Percentiles rank a stretch among this genome's conserved stretches.
Conservation (phyloP, 1,140 invertebrate species). For the Drosophila teissieri region DNA sequence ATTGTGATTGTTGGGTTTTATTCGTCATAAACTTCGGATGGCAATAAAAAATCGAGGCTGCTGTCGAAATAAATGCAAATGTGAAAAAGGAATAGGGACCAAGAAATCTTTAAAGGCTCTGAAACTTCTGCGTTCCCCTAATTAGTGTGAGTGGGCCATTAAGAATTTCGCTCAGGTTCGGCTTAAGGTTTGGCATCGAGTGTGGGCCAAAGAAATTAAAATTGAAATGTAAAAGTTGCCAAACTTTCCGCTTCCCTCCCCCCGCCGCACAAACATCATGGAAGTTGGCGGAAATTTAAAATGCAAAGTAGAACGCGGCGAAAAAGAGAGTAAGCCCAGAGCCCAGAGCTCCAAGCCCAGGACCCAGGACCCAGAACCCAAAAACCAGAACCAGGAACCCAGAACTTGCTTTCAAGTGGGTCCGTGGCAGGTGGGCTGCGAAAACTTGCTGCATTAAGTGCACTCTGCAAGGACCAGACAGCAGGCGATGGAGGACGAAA, state of each 20-base stretch:
- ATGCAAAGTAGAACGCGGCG: conserved; percentile 60
- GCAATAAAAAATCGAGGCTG: conserved; percentile 62
- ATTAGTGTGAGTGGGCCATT: conserved; percentile 75
- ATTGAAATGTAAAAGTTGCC: conserved; percentile 79
- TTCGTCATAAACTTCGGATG: conserved; percentile 69
- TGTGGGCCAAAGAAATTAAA: conserved; percentile 75
- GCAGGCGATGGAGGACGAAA: conserved; percentile 3
- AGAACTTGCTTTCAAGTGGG: conserved; percentile 71
- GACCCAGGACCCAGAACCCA: not conserved
- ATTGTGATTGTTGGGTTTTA: conserved; percentile 75
- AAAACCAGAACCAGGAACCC: not conserved
- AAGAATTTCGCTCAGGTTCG: conserved; percentile 62
- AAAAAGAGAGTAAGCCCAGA: conserved; percentile 4
- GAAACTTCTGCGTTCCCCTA: conserved; percentile 55
- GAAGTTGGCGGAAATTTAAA: conserved; percentile 61
- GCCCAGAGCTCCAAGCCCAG: no score
- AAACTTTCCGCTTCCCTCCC: conserved; percentile 49
- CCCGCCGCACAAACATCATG: conserved; percentile 11
- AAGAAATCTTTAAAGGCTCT: conserved; percentile 46
- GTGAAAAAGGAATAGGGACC: not conserved
- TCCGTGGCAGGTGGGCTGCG: conserved; percentile 64
- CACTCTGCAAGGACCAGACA: conserved; percentile 50
- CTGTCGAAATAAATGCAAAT: conserved; percentile 49
- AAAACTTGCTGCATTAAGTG: conserved; percentile 78
- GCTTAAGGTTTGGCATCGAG: conserved; percentile 69